Percentiles rank a stretch among this genome's conserved stretches.
Evolutionary conservation across 2,888 invertebrate species (phyloP).

Genomic region (Neocrepidodera transversa): DNA sequence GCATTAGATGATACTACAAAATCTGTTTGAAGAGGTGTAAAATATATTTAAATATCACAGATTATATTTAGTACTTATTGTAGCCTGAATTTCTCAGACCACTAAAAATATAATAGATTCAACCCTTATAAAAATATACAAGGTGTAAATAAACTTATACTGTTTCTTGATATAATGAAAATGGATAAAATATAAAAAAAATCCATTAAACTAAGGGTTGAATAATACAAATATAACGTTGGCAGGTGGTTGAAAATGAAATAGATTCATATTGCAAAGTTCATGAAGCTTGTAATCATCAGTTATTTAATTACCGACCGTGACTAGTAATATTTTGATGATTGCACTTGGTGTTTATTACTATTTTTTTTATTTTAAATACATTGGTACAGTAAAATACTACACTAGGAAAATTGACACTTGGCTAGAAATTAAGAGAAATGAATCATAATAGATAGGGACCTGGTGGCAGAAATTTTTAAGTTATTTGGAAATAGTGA

Average conservation of each 20-base stretch:
- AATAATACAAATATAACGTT: background rate
- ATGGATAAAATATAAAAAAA: background rate
- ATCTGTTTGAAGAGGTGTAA: slow-evolving; percentile 42
- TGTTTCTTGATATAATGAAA: background rate
- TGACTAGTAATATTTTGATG: slow-evolving; percentile 1
- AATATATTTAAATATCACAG: slow-evolving; percentile 53
- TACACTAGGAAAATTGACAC: too few relatives aligned
- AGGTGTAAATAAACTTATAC: too few relatives aligned
- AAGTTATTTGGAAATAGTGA: too few relatives aligned
- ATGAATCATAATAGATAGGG: too few relatives aligned
- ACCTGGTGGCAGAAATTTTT: too few relatives aligned
- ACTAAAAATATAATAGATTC: slow-evolving; percentile 26
- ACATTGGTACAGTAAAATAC: too few relatives aligned
- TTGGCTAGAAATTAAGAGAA: too few relatives aligned
- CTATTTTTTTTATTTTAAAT: too few relatives aligned
- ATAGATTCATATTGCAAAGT: slow-evolving; percentile 16
- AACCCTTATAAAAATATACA: background rate
- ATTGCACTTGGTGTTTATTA: too few relatives aligned
- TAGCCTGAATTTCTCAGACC: slow-evolving; percentile 29
- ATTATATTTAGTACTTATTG: slow-evolving; percentile 46
- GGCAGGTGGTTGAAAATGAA: too few relatives aligned
- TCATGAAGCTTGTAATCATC: slow-evolving; percentile 6
- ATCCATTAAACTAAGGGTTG: background rate
- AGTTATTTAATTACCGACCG: background rate
- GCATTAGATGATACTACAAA: slow-evolving; percentile 34